phyloP scores from a whole-genome alignment of 2,797 vertebrate species.

The Liasis olivaceus region DNA sequence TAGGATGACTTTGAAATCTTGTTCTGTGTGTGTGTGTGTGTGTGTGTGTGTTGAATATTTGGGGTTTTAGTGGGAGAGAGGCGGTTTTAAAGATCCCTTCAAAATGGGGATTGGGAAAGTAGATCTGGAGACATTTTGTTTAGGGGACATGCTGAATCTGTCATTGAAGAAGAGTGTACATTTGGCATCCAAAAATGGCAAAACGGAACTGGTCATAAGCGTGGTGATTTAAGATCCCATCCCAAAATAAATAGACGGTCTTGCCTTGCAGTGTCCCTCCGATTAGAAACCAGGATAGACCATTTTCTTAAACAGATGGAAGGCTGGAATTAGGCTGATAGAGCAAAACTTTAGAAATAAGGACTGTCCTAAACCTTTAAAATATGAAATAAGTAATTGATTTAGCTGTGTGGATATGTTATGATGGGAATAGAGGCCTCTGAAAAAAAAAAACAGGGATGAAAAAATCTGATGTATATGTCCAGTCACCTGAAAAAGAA shows the following conservation, averaged over 20 bases:
- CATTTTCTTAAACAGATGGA: background rate
- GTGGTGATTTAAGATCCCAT: conserved; percentile 2
- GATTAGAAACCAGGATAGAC: background rate
- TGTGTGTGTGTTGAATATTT: background rate
- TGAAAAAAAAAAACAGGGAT: background rate
- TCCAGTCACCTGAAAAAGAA: background rate
- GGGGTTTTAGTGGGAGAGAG: background rate
- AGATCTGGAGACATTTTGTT: background rate
- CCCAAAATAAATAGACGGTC: conserved; percentile 23
- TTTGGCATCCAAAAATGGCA: background rate
- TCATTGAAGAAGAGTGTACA: background rate
- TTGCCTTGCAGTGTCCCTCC: background rate
- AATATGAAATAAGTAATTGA: background rate
- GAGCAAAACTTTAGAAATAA: background rate
- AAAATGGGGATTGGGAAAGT: background rate
- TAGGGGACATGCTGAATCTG: background rate
- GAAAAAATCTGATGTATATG: background rate
- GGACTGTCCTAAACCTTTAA: background rate
- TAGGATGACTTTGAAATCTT: conserved; percentile 20
- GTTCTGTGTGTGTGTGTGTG: background rate
- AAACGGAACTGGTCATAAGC: conserved; percentile 1
- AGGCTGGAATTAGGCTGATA: background rate
- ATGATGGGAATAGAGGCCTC: background rate
- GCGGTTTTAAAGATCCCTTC: background rate
- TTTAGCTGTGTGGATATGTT: background rate